phyloP scores from a whole-genome alignment of 2,888 invertebrate genomes.

The Frankliniella intonsa region DNA sequence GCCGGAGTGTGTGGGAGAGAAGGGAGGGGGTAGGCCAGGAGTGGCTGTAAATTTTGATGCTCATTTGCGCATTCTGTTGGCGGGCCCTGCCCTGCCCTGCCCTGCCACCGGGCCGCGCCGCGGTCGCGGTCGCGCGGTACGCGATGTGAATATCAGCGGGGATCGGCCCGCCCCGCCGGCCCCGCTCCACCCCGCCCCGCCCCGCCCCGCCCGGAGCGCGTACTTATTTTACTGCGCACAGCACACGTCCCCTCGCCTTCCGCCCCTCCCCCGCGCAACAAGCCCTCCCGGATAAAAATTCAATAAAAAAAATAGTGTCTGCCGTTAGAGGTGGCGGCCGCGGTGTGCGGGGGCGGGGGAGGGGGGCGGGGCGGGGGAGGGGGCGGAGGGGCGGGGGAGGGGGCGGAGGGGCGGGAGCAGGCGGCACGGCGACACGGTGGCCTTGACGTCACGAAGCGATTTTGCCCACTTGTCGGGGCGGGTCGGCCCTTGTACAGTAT shows the following conservation, averaged over 20 bases:
- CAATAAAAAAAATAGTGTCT: neutral
- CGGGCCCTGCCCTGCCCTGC: neutral
- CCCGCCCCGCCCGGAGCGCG: neutral
- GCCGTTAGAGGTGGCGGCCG: neutral
- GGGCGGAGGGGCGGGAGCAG: neutral
- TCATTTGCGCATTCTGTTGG: conserved; percentile 15
- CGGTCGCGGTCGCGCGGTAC: neutral
- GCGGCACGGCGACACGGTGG: no score
- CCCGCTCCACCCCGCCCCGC: neutral
- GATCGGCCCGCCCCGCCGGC: neutral
- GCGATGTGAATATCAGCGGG: neutral
- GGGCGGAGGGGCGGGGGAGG: no score
- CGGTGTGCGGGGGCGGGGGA: no score
- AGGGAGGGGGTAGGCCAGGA: no score
- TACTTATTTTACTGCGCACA: no score
- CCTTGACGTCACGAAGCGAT: no score
- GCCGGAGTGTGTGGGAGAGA: no score
- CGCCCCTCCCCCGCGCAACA: no score
- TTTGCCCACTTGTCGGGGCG: no score
- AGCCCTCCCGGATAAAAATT: neutral
- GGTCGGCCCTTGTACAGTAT: no score
- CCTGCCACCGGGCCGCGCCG: no score
- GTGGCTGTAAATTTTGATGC: neutral
- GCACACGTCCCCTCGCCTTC: neutral
- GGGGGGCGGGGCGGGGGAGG: no score